Conservation (phyloP, 2,797 vertebrate genomes). For the Monodelphis domestica region DNA sequence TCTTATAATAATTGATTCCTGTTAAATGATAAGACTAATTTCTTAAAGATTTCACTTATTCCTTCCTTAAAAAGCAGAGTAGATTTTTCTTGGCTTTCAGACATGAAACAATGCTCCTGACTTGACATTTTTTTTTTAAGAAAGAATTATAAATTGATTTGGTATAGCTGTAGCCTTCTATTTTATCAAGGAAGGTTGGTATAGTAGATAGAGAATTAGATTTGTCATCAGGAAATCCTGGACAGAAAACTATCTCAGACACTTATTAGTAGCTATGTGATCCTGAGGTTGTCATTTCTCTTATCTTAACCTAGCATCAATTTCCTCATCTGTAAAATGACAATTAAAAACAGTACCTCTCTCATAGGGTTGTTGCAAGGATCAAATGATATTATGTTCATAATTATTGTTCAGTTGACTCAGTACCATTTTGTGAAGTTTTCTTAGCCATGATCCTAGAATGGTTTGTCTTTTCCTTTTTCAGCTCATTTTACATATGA, state of each 20-base stretch:
- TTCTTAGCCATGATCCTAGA: too few relatives aligned
- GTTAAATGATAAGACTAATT: conserved; percentile 55
- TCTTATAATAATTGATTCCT: conserved; percentile 54
- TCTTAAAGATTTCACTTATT: conserved; percentile 55
- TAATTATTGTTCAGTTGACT: too few relatives aligned
- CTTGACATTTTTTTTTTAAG: conserved; percentile 50
- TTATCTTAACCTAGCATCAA: background rate
- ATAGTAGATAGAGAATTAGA: background rate
- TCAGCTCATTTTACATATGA: too few relatives aligned
- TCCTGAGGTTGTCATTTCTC: background rate
- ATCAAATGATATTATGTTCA: background rate
- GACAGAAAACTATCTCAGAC: background rate
- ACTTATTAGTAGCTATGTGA: background rate
- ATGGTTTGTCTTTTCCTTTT: too few relatives aligned
- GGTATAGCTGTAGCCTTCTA: background rate
- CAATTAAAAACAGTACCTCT: background rate
- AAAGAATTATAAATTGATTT: conserved; percentile 32
- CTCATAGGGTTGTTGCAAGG: background rate
- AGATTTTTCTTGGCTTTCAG: conserved; percentile 63
- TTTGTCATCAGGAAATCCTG: background rate
- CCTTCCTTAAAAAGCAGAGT: conserved; percentile 57
- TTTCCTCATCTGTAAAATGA: background rate
- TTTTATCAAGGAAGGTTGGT: background rate
- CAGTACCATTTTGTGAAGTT: too few relatives aligned
- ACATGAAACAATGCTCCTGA: conserved; percentile 60